Evolutionary conservation across 2,113 vertebrate species (phyloP).

Genomic region (Otis tarda): DNA sequence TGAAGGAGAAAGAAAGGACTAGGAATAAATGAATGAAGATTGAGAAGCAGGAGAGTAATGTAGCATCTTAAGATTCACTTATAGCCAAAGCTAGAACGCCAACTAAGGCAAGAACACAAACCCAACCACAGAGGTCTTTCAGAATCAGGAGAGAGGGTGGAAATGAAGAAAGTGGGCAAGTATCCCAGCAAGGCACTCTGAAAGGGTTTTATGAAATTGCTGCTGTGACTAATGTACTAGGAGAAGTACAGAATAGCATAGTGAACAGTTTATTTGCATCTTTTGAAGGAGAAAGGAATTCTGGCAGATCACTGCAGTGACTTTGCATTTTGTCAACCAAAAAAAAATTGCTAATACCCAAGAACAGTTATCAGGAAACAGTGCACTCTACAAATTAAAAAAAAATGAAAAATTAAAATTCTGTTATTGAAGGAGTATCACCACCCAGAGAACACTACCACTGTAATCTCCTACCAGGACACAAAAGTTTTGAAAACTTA

Average conservation of each 20-base stretch:
- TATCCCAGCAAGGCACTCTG: neutral
- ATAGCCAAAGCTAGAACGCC: neutral
- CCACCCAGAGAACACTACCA: neutral
- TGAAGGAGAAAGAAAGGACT: neutral
- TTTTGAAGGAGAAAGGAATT: neutral
- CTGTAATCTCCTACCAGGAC: neutral
- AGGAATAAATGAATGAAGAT: neutral
- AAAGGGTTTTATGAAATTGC: neutral
- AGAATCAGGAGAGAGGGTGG: neutral
- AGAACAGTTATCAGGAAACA: neutral
- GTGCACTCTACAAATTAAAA: neutral
- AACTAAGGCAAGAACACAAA: neutral
- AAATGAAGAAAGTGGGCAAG: neutral
- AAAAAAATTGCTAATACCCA: neutral
- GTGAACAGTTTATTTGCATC: neutral
- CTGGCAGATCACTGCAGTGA: neutral
- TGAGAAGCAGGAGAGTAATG: neutral
- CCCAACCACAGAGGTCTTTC: neutral
- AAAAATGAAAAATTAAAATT: neutral
- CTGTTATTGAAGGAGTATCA: neutral
- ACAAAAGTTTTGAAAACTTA: neutral
- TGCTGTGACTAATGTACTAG: neutral
- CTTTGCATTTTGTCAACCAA: neutral
- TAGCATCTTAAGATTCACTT: neutral
- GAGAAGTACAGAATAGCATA: neutral